These are phyloP conservation scores for Sepiola atlantica DNA, from an alignment of 2,888 invertebrate species.

Conservation along the genomic window DNA sequence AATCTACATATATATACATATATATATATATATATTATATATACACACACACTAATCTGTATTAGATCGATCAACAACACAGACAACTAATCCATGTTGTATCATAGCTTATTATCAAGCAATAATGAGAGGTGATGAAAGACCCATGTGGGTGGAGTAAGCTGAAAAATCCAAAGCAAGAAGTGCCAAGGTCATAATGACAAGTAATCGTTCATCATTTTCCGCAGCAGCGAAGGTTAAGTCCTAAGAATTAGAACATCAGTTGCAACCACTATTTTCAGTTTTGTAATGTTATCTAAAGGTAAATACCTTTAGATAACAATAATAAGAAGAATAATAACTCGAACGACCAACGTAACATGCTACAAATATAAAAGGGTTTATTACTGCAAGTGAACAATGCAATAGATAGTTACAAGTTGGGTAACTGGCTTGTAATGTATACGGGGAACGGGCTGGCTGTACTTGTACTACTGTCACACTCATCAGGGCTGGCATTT, in stretches of 20 bases:
- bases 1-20: neutral
- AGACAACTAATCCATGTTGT: neutral
- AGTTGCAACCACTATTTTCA: neutral
- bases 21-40: no score
- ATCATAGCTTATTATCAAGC: neutral
- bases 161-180: neutral
- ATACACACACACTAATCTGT: neutral
- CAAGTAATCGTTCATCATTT: neutral
- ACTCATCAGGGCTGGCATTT: no score
- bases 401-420: no score
- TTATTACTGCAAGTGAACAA: no score
- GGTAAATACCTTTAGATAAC: no score
- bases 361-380: no score
- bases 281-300: no score
- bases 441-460: no score
- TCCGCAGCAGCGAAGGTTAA: neutral
- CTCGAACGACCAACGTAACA: no score
- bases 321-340: no score
- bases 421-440: no score
- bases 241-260: neutral
- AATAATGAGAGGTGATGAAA: neutral
- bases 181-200: neutral
- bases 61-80: neutral
- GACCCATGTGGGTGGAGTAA: neutral
- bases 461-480: no score